Conservation (phyloP, 2,797 vertebrate genomes). For the Sitta carolinensis region DNA sequence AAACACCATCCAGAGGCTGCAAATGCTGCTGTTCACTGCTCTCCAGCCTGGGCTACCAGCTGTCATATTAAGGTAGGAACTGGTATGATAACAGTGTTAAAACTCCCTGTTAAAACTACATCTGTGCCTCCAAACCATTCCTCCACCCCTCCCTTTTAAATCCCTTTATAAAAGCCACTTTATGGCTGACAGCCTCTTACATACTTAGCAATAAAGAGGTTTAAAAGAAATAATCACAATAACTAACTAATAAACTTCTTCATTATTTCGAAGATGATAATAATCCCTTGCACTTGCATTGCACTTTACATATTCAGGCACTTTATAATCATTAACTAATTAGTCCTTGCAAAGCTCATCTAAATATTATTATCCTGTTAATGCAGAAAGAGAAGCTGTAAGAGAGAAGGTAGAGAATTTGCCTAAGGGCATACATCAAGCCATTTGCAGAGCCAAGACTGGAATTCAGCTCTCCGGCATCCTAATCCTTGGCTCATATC, state of each 20-base stretch:
- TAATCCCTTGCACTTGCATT: slow-evolving; percentile 53
- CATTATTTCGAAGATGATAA: slow-evolving; percentile 56
- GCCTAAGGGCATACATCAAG: slow-evolving; percentile 49
- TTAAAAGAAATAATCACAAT: slow-evolving; percentile 62
- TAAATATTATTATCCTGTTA: slow-evolving; percentile 70
- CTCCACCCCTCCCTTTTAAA: background rate
- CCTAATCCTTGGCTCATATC: slow-evolving; percentile 46
- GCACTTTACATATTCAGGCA: slow-evolving; percentile 61
- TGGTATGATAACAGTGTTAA: background rate
- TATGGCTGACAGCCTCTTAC: slow-evolving; percentile 41
- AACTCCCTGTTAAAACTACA: background rate
- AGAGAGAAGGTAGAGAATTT: slow-evolving; percentile 56
- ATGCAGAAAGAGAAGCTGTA: slow-evolving; percentile 48
- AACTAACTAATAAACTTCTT: slow-evolving; percentile 64
- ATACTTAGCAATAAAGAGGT: slow-evolving; percentile 48
- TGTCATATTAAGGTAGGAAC: background rate
- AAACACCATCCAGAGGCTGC: background rate
- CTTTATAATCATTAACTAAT: slow-evolving; percentile 69
- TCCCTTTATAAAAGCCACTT: slow-evolving; percentile 35
- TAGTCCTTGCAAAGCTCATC: slow-evolving; percentile 66
- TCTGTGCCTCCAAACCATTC: background rate
- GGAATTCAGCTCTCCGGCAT: slow-evolving; percentile 3
- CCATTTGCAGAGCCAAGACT: slow-evolving; percentile 33
- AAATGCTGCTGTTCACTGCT: background rate
- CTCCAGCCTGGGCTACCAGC: background rate